These are phyloP conservation scores for Gymnarchus niloticus DNA, from an alignment of 2,113 vertebrate species.

Conservation along the genomic window DNA sequence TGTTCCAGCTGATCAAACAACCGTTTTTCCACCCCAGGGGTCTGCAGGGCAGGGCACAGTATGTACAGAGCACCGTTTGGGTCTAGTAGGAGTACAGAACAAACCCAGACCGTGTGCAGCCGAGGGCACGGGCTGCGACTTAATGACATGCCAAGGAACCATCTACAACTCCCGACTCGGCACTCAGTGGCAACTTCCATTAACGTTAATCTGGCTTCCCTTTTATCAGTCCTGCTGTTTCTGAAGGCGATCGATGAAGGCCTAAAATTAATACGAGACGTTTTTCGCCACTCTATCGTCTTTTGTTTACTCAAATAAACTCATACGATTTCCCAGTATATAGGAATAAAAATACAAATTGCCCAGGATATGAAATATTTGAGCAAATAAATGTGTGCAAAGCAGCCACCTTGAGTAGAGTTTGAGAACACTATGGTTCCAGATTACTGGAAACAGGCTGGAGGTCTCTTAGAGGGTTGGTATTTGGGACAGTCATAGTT, in stretches of 20 bases:
- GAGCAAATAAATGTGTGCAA: not conserved
- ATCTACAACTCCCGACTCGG: not conserved
- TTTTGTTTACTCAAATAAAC: not conserved
- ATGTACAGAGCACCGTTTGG: not conserved
- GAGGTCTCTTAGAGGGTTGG: not conserved
- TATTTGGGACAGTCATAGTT: not conserved
- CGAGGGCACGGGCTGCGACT: not conserved
- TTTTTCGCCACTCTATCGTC: not conserved
- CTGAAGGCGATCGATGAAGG: not conserved
- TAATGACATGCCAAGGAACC: not conserved
- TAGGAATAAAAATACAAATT: conserved; percentile 3
- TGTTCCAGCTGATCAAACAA: not conserved
- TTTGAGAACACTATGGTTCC: not conserved
- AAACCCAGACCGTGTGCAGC: not conserved
- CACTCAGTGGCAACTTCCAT: not conserved
- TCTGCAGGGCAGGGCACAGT: not conserved
- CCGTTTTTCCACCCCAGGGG: not conserved
- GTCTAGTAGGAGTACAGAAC: not conserved
- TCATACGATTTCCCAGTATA: not conserved
- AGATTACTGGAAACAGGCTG: conserved; percentile 1
- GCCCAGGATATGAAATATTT: not conserved
- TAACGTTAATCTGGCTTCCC: not conserved
- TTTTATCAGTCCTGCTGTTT: not conserved
- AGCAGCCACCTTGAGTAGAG: not conserved
- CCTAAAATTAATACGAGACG: not conserved